A percentile compares a stretch with the other conserved stretches of the same genome.
Evolutionary conservation across 92 coral and sea anemone species (phyloP).

Genomic region (Anthopleura xanthogrammica): DNA sequence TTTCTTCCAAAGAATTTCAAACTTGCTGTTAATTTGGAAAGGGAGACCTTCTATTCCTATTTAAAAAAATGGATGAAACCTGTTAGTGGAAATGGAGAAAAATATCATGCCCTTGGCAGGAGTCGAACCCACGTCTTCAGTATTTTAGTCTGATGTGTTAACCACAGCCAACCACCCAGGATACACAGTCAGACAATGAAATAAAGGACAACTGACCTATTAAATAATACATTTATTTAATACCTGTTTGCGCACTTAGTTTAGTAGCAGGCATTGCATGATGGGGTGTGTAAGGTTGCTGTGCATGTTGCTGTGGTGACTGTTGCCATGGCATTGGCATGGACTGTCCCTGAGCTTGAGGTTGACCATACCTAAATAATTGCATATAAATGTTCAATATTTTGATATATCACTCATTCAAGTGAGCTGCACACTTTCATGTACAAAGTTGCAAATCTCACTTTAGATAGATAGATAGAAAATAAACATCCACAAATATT

Average conservation of each 20-base stretch:
- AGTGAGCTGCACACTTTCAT: too few species aligned
- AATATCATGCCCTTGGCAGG: too few species aligned
- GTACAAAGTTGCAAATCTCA: too few species aligned
- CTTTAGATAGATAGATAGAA: too few species aligned
- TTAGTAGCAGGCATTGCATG: constrained; percentile 63
- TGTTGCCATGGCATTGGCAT: constrained; percentile 56
- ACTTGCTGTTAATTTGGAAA: constrained; percentile 86
- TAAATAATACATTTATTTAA: background rate
- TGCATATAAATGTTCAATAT: background rate
- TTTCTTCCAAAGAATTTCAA: constrained; percentile 92
- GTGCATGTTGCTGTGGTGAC: constrained; percentile 18
- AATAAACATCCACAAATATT: too few species aligned
- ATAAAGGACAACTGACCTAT: too few species aligned
- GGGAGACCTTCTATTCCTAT: constrained; percentile 90
- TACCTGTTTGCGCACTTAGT: constrained; percentile 58
- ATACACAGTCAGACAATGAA: too few species aligned
- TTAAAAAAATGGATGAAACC: background rate
- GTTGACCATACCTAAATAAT: constrained; percentile 47
- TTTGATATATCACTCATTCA: too few species aligned
- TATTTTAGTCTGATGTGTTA: too few species aligned
- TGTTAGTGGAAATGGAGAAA: too few species aligned
- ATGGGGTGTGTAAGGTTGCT: constrained; percentile 49
- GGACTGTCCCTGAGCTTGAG: constrained; percentile 40
- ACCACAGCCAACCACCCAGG: too few species aligned
- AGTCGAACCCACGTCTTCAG: too few species aligned